A percentile compares a stretch with the other conserved stretches of the same genome.
Evolutionary conservation across 2,888 invertebrate species (phyloP).

Genomic region (Cerastis rubricosa): DNA sequence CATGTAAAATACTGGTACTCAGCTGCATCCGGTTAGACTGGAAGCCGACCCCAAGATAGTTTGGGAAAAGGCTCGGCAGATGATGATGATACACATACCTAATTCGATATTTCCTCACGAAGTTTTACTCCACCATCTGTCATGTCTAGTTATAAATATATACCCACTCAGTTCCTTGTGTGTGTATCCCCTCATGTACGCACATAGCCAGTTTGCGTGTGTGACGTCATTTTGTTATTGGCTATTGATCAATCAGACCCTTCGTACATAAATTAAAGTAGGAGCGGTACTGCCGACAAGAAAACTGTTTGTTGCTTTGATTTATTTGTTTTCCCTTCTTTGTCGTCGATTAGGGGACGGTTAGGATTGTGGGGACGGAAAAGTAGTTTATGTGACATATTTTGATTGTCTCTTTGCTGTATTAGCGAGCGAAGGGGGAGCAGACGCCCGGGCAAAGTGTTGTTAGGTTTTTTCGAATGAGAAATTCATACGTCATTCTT

Average conservation of each 20-base stretch:
- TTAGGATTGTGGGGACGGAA: background rate
- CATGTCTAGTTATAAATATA: slow-evolving; percentile 25
- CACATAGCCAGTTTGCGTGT: background rate
- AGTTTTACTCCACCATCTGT: slow-evolving; percentile 35
- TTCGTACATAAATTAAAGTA: slow-evolving; percentile 68
- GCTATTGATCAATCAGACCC: slow-evolving; percentile 77
- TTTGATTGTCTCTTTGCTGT: slow-evolving; percentile 6
- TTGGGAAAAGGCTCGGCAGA: no score
- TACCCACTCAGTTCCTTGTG: background rate
- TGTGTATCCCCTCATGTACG: background rate
- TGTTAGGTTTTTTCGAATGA: background rate
- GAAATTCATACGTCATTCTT: background rate
- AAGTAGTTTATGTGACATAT: background rate
- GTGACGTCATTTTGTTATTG: slow-evolving; percentile 57
- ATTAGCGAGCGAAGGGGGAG: background rate
- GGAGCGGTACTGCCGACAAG: slow-evolving; percentile 28
- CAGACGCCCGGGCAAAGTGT: no score
- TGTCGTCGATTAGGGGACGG: slow-evolving; percentile 7
- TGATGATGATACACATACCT: no score
- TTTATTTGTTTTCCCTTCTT: slow-evolving; percentile 50
- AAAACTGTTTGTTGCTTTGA: slow-evolving; percentile 52
- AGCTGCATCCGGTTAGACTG: no score
- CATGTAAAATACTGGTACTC: no score
- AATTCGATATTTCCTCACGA: background rate
- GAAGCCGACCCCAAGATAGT: no score